These are phyloP conservation scores for Cephalotes varians DNA, from an alignment of 2,888 invertebrate genomes.

Conservation along the genomic window DNA sequence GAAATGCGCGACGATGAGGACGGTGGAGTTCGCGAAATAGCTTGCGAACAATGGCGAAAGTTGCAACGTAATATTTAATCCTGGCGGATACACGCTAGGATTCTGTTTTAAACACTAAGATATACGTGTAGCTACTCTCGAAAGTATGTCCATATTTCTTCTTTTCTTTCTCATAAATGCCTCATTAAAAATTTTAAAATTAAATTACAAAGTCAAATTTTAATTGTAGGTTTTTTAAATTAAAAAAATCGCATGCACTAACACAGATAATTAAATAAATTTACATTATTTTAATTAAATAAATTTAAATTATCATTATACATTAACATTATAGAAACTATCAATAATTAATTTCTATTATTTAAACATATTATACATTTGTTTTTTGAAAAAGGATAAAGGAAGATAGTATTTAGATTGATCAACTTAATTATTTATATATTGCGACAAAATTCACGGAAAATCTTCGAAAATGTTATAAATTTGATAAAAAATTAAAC, in stretches of 20 bases:
- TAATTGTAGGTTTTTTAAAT: not conserved
- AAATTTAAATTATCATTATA: too few species aligned
- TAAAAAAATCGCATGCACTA: too few species aligned
- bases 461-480: not conserved
- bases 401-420: not conserved
- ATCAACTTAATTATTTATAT: not conserved
- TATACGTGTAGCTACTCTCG: not conserved
- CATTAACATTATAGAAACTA: too few species aligned
- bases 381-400: too few species aligned
- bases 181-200: slow-evolving; percentile 9
- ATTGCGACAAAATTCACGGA: not conserved
- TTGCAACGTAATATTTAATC: slow-evolving; percentile 6
- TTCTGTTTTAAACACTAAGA: not conserved
- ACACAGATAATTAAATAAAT: too few species aligned
- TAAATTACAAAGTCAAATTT: slow-evolving; percentile 9
- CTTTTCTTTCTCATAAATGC: not conserved
- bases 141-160: not conserved
- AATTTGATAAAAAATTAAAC: not conserved
- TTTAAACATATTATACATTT: too few species aligned
- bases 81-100: not conserved
- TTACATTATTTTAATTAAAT: too few species aligned
- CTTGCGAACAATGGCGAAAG: slow-evolving; percentile 9
- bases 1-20: slow-evolving; percentile 68
- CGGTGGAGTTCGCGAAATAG: slow-evolving; percentile 8
- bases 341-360: too few species aligned